Evolutionary conservation across 2,797 vertebrate species (phyloP), one percentile per base, ranked within the genome.

Genomic region (Danio aesculapii): DNA sequence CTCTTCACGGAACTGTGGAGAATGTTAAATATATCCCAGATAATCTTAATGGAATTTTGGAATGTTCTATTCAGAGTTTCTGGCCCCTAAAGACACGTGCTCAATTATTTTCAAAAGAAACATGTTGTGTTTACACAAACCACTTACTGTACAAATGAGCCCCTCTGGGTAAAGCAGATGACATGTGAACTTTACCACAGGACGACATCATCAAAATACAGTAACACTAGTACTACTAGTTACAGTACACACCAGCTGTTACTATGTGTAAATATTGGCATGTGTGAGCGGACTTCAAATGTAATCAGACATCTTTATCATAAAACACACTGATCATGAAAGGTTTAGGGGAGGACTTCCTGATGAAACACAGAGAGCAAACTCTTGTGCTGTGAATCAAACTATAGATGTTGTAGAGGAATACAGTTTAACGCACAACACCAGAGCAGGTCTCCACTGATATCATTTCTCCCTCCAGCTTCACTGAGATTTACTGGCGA

Each of bases 341-440:
- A 11, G 63, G 6, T 59, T 14, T 12, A 68, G 49, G 58, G 10
- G 12, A 10, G 8, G 50, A 17, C 39, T 69, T 53, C 8, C 46
- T 10, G 67, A 74, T 49, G 77, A 39, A 55, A 68, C 59, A 77
- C 66, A 81, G 70, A 88, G 84, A 92, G 91, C 39, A 86, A 90
- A 92, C 93, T 91, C 84, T 88, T 90, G 90, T 93, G 93, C 93
- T 95, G 92, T 94, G 88, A 90, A 93, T 95, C 93, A 95, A 95
- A 95, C 94, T 95, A 94, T 92, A 94, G 67, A 72, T 16, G 12
- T 85, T 58, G 58, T 46, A 66, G 79, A 53, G 85, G 89, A 87
- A 91, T 94, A 94, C 90, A 95, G 93, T 92, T 93, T 93, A 91
- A 94, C 84, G 89, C 86, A 93, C 93, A 93, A 91, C 94, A 94